These are phyloP conservation scores for Enteromius anoplus DNA, from an alignment of 2,797 vertebrate genomes.

Conservation along the genomic window DNA sequence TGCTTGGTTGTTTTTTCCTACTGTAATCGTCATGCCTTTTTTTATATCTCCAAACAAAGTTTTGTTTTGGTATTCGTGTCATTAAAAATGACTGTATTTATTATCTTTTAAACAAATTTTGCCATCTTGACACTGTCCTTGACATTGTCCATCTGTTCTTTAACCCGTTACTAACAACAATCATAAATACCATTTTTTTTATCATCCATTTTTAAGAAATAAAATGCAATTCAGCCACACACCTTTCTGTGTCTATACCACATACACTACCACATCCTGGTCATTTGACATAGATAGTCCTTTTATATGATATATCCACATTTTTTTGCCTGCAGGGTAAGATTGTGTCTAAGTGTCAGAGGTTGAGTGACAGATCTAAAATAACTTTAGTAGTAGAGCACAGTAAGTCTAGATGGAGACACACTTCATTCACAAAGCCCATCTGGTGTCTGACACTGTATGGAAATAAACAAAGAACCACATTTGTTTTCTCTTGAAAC, in stretches of 20 bases:
- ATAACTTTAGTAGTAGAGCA: constrained; percentile 11
- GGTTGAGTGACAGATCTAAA: constrained; percentile 20
- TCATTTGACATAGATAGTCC: background rate
- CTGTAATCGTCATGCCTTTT: no score
- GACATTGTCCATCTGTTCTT: background rate
- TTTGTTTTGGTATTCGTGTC: no score
- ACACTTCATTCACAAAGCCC: constrained; percentile 5
- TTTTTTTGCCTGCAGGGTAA: background rate
- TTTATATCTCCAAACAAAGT: no score
- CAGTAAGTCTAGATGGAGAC: background rate
- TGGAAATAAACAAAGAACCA: constrained; percentile 27
- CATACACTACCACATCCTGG: background rate
- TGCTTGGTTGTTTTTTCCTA: no score
- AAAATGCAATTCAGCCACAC: background rate
- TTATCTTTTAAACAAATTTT: background rate
- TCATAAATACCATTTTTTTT: background rate
- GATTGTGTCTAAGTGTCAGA: constrained; percentile 6
- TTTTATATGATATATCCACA: background rate
- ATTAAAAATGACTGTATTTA: background rate
- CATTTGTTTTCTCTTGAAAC: constrained; percentile 21
- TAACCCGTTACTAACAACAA: background rate
- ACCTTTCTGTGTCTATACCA: background rate
- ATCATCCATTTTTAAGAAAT: background rate
- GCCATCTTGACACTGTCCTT: background rate
- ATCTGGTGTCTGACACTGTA: background rate